phyloP scores from a whole-genome alignment of 2,888 invertebrate genomes.

The Athalia rosae region DNA sequence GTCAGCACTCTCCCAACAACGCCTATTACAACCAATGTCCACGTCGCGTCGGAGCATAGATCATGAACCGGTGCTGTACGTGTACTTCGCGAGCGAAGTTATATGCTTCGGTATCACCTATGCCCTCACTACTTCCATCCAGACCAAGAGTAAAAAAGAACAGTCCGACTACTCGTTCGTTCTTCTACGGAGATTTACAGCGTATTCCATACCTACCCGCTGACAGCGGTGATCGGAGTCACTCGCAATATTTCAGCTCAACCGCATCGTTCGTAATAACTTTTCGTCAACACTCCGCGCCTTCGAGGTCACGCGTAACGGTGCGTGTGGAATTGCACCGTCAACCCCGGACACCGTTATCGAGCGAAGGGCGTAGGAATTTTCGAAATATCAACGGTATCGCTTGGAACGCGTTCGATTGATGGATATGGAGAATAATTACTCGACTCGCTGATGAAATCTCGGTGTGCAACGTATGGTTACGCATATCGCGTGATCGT shows the following conservation, averaged over 20 bases:
- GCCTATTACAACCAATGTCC: background rate
- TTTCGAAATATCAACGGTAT: no score
- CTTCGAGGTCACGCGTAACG: background rate
- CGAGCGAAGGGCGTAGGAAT: no score
- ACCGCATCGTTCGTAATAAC: conserved; percentile 34
- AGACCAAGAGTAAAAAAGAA: no score
- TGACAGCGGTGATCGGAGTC: conserved; percentile 8
- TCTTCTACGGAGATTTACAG: background rate
- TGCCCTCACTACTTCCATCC: background rate
- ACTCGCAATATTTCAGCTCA: conserved; percentile 30
- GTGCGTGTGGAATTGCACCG: no score
- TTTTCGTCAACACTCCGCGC: background rate
- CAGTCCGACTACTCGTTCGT: no score
- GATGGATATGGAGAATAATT: no score
- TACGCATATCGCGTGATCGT: no score
- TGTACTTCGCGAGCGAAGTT: background rate
- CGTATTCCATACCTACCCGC: background rate
- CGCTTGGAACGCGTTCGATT: no score
- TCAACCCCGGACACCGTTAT: no score
- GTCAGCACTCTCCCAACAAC: background rate
- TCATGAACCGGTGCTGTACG: background rate
- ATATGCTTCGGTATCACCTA: background rate
- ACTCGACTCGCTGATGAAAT: no score
- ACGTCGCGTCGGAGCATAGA: background rate
- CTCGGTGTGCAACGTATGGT: no score